phyloP scores from a whole-genome alignment of 2,113 vertebrate species.

The Crotalus helleri region DNA sequence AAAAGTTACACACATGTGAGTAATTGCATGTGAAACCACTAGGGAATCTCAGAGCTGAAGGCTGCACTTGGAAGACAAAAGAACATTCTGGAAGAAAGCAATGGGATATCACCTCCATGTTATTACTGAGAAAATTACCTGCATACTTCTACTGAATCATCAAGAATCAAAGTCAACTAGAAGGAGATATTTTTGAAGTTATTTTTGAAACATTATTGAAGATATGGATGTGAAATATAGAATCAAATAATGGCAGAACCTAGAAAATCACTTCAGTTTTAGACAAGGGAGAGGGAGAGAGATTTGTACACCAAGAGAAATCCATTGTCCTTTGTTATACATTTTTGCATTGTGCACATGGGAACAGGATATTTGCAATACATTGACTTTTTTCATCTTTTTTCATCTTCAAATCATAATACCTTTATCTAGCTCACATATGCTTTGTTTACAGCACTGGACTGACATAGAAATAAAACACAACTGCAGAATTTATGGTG shows the following conservation, averaged over 20 bases:
- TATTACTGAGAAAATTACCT: neutral
- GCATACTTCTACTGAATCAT: too few species aligned
- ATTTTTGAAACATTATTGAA: too few species aligned
- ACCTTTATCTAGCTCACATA: neutral
- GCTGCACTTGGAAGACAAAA: neutral
- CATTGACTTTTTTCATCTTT: neutral
- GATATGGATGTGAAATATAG: neutral
- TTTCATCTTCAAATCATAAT: neutral
- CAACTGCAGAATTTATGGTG: neutral
- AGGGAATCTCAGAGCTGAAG: neutral
- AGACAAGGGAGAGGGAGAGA: neutral
- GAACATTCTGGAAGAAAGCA: neutral
- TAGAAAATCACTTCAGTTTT: too few species aligned
- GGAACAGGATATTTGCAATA: neutral
- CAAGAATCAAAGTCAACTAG: too few species aligned
- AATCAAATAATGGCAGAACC: neutral
- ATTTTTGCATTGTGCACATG: neutral
- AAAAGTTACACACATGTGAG: neutral
- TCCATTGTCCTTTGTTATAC: neutral
- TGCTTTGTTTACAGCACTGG: neutral
- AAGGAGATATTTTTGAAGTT: neutral
- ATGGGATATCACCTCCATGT: neutral
- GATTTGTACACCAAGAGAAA: neutral
- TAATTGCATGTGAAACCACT: neutral
- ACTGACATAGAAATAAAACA: neutral